Evolutionary conservation across 2,797 vertebrate species (phyloP), one percentile per base, ranked within the genome.

Genomic region (Chelmon rostratus): DNA sequence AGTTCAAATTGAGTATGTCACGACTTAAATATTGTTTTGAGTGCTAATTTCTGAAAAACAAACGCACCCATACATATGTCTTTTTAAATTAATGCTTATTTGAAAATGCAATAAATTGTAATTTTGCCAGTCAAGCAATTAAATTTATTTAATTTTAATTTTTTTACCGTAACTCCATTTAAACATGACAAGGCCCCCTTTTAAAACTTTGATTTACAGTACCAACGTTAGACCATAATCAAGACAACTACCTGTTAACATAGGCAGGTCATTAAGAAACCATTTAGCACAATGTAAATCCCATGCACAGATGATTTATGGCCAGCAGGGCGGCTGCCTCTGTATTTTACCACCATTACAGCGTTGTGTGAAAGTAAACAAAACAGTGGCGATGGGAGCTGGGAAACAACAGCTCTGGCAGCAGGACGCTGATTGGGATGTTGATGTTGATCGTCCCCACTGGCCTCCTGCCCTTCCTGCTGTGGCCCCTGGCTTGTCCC

Each of bases 381-480:
- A 78, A 87, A 85, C 82, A 72, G 61, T 65, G 61, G 59, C n/a
- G 35, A 75, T 80, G 28, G 40, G 83, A 87, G 87, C 66, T 38
- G 56, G 62, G 81, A 74, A 90, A 87, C 84, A 88, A 88, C 89
- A 84, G 78, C 82, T 68, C 54, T 63, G 85, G 79, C 83, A 61
- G 86, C 73, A 82, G 90, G 90, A 89, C 79, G 79, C 87, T 92
- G 93, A 92, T 93, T 92, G 89, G 85, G 85, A 86, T 88, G 86
- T 88, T 76, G 80, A 88, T 84, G 74, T 67, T 63, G 78, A 82
- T 83, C 56, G 64, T 85, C 87, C 73, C 47, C 28, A 15, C 58
- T 84, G 92, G 90, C 92, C 91, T 91, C 89, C 89, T 91, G 94
- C 94, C 94, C 93, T 95, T 95, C 93, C 94, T 92, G 84, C 72